phyloP scores from a whole-genome alignment of 2,888 invertebrate genomes.

The Boloria euphrosyne region DNA sequence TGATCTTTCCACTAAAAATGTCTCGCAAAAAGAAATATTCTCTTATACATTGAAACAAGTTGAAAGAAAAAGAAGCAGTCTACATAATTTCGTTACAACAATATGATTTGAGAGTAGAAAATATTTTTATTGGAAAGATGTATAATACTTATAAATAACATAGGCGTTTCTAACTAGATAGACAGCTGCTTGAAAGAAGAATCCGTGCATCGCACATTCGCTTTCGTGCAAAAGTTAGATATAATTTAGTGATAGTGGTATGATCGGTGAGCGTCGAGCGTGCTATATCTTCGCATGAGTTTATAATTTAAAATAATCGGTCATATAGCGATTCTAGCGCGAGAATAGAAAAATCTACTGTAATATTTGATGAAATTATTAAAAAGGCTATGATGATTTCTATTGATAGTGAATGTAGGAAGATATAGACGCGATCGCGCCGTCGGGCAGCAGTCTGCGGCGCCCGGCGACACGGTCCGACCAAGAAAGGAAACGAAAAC shows the following conservation, averaged over 20 bases:
- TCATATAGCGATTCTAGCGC: slow-evolving; percentile 36
- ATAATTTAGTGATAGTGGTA: slow-evolving; percentile 68
- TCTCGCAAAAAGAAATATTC: slow-evolving; percentile 22
- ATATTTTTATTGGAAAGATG: slow-evolving; percentile 63
- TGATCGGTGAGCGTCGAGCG: slow-evolving; percentile 76
- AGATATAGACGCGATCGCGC: slow-evolving; percentile 76
- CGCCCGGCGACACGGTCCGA: slow-evolving; percentile 69
- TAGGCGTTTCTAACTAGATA: slow-evolving; percentile 80
- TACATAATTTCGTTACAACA: neutral
- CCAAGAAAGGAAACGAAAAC: slow-evolving; percentile 83
- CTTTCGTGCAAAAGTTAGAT: slow-evolving; percentile 79
- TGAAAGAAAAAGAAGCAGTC: no score
- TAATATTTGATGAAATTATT: slow-evolving; percentile 23
- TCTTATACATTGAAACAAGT: slow-evolving; percentile 8
- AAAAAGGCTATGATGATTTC: slow-evolving; percentile 43
- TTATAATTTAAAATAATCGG: slow-evolving; percentile 27
- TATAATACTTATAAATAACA: slow-evolving; percentile 74
- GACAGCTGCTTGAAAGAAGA: slow-evolving; percentile 81
- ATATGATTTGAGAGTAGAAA: neutral
- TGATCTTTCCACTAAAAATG: slow-evolving; percentile 70
- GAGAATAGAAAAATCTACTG: slow-evolving; percentile 34
- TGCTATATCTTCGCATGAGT: slow-evolving; percentile 73
- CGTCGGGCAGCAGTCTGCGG: slow-evolving; percentile 63
- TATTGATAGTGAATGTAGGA: slow-evolving; percentile 44
- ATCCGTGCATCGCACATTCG: slow-evolving; percentile 82